Evolutionary conservation across 2,888 invertebrate genomes (phyloP), one percentile per base, ranked within the genome.

Genomic region (Mesoligia furuncula): DNA sequence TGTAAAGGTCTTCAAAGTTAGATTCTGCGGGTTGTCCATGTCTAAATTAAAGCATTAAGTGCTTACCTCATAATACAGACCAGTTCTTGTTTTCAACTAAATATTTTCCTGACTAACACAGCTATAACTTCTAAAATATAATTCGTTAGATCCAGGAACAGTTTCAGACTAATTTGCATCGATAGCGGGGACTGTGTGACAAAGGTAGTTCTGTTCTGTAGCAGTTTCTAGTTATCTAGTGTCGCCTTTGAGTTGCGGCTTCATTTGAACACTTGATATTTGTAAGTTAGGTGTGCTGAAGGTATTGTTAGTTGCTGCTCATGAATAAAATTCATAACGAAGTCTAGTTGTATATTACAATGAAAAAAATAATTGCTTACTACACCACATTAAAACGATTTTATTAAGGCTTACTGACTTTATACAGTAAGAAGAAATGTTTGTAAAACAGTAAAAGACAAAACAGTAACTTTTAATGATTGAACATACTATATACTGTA

Each of bases 121-220:
- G 24, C 24, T 31, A 48, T 24, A 76, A 36, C 68, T 71, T 71
- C 79, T 69, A 48, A 59, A 84, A 67, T 75, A 69, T 74, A 72
- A 75, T 83, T 79, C 51, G 83, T 69, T 77, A 68, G 81, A 62
- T 54, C 45, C 31, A 75, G 73, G 70, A 79, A 73, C 27, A 84
- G 87, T 87, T 86, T 39, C 39, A 70, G 77, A 83, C 83, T 83
- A 80, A 87, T 86, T 86, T 86, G 85, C 86, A 86, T 86, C 77
- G 74, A 80, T 77, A 70, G 80, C 87, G 83, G 15, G 62, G 2
- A 59, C 67, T 36, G 64, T 69, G 48, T 20, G 64, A 78, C 77
- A 77, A 79, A 81, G 75, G 80, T 74, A 81, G 67, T 73, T 66
- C 73, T 59, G 70, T 66, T 57, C 70, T 45, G 71, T 57, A 75